Evolutionary conservation across 2,113 vertebrate genomes (phyloP).

Genomic region (Probosciger aterrimus): DNA sequence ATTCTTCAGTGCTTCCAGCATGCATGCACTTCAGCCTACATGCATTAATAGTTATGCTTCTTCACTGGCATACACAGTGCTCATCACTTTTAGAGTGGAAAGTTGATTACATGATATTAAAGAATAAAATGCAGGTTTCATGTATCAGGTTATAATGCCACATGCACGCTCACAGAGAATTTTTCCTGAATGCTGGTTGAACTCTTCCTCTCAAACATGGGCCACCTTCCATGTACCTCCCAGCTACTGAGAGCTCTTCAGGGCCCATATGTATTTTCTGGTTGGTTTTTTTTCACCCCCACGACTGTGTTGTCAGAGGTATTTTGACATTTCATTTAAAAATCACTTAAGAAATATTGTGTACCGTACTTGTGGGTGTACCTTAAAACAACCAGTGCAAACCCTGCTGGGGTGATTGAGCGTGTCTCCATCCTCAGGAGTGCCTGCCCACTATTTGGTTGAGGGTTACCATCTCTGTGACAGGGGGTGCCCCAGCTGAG

Average conservation of each 20-base stretch:
- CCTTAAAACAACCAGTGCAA: neutral
- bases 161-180: neutral
- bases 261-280: neutral
- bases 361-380: neutral
- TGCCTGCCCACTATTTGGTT: neutral
- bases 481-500: neutral
- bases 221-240: neutral
- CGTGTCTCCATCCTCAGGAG: rapidly evolving
- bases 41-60: neutral
- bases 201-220: neutral
- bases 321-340: neutral
- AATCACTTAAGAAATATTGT: neutral
- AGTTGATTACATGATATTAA: neutral
- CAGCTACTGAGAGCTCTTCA: neutral
- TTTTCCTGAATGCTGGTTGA: neutral
- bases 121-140: neutral
- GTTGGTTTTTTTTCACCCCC: neutral
- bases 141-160: neutral
- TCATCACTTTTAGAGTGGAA: neutral
- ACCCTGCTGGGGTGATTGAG: neutral
- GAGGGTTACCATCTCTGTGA: neutral
- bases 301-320: neutral
- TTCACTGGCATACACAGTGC: neutral
- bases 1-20: neutral
- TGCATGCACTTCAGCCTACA: neutral